These are phyloP conservation scores for Aradus depressus DNA, from an alignment of 2,888 invertebrate species.

Conservation along the genomic window DNA sequence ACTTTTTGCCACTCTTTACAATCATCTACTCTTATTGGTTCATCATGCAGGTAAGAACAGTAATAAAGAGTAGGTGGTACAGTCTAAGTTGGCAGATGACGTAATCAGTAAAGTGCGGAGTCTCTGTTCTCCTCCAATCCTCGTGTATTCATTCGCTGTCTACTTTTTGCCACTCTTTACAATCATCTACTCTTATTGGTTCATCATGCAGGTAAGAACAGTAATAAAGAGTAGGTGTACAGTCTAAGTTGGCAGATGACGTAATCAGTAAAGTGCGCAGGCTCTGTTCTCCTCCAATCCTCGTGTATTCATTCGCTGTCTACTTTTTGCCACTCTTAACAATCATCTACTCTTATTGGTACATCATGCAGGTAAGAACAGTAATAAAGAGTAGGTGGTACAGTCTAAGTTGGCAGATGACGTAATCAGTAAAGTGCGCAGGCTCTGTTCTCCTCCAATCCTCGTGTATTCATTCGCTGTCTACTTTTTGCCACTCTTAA, in stretches of 20 bases:
- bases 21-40: slow-evolving; percentile 82
- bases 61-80: too few relatives aligned
- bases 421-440: slow-evolving; percentile 65
- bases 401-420: too few relatives aligned
- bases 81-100: too few relatives aligned
- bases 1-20: slow-evolving; percentile 60
- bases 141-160: slow-evolving; percentile 64
- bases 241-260: too few relatives aligned
- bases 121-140: too few relatives aligned
- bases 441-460: too few relatives aligned
- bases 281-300: too few relatives aligned
- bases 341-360: slow-evolving; percentile 79
- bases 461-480: slow-evolving; percentile 64
- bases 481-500: slow-evolving; percentile 62
- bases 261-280: slow-evolving; percentile 67
- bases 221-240: too few relatives aligned
- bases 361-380: slow-evolving; percentile 63
- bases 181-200: slow-evolving; percentile 79
- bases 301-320: slow-evolving; percentile 64
- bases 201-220: slow-evolving; percentile 63
- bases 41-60: slow-evolving; percentile 62
- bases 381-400: too few relatives aligned
- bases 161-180: slow-evolving; percentile 64
- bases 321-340: slow-evolving; percentile 64
- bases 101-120: slow-evolving; percentile 67